Percentiles rank a stretch among this genome's conserved stretches.
Conservation (phyloP, 2,113 vertebrate genomes). For the Heloderma charlesbogerti region DNA sequence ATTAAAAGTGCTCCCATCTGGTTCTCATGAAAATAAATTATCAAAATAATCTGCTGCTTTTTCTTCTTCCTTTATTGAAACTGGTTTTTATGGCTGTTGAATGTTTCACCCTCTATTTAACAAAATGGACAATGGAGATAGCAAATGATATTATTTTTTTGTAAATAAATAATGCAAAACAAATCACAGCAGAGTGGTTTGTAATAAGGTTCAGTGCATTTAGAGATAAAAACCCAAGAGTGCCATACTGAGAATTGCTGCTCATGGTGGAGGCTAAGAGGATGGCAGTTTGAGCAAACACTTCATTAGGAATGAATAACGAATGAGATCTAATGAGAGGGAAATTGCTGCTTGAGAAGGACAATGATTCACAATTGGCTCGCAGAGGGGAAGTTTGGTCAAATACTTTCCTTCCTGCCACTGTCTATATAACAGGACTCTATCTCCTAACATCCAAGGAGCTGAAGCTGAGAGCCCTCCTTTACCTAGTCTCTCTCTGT, state of each 20-base stretch:
- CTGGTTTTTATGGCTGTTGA: slow-evolving; percentile 33
- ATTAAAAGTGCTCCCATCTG: slow-evolving; percentile 47
- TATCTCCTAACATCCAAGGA: not conserved
- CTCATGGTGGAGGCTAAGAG: slow-evolving; percentile 53
- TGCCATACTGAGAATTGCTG: slow-evolving; percentile 51
- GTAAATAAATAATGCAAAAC: slow-evolving; percentile 51
- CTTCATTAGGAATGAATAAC: slow-evolving; percentile 66
- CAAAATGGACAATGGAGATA: slow-evolving; percentile 40
- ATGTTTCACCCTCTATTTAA: slow-evolving; percentile 35
- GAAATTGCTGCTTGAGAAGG: slow-evolving; percentile 15
- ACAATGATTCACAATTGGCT: not conserved
- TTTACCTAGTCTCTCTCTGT: not conserved
- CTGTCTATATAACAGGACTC: not conserved
- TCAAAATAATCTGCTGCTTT: slow-evolving; percentile 48
- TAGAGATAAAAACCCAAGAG: slow-evolving; percentile 54
- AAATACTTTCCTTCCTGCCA: not conserved
- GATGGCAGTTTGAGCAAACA: slow-evolving; percentile 61
- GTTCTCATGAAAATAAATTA: slow-evolving; percentile 50
- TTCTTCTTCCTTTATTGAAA: slow-evolving; percentile 42
- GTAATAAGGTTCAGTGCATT: not conserved
- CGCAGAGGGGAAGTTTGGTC: slow-evolving; percentile 7
- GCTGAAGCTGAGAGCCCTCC: not conserved
- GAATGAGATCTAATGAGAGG: slow-evolving; percentile 46
- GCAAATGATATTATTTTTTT: not conserved
- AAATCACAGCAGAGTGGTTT: slow-evolving; percentile 28